These are phyloP conservation scores for Stichodactyla mertensii DNA, from an alignment of 64 coral and sea anemone genomes.

Conservation along the genomic window DNA sequence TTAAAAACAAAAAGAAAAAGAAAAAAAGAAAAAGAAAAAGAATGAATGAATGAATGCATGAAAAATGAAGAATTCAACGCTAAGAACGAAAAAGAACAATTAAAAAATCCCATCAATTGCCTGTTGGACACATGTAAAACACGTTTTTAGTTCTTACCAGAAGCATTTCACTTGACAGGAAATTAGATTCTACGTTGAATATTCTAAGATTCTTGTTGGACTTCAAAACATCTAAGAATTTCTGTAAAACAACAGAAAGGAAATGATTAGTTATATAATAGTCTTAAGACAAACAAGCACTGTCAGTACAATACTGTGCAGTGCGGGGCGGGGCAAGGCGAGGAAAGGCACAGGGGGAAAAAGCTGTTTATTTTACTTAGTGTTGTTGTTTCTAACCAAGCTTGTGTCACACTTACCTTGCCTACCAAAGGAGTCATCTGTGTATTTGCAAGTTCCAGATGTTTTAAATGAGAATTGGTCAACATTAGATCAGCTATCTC, in stretches of 20 bases:
- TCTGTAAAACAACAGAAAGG: slow-evolving; percentile 11
- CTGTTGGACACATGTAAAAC: no score
- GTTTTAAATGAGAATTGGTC: slow-evolving; percentile 54
- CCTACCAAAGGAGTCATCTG: slow-evolving; percentile 68
- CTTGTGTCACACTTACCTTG: slow-evolving; percentile 41
- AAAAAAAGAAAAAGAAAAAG: background rate
- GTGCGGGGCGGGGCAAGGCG: no score
- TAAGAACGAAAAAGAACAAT: background rate
- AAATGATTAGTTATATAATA: no score
- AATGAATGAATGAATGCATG: background rate
- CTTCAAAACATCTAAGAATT: slow-evolving; percentile 49
- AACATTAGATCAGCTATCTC: slow-evolving; percentile 55
- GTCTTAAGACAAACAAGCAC: no score
- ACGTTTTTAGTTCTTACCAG: slow-evolving; percentile 47
- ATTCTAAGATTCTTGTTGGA: slow-evolving; percentile 55
- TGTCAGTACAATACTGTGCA: no score
- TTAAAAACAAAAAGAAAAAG: background rate
- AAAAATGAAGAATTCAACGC: background rate
- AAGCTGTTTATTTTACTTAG: background rate
- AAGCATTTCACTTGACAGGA: slow-evolving; percentile 73
- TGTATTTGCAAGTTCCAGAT: slow-evolving; percentile 77
- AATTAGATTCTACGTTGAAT: slow-evolving; percentile 78
- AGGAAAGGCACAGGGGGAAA: no score
- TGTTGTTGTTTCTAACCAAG: no score
- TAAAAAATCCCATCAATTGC: background rate